Conservation (phyloP, 1,140 invertebrate species). For the Scylla paramamosain region DNA sequence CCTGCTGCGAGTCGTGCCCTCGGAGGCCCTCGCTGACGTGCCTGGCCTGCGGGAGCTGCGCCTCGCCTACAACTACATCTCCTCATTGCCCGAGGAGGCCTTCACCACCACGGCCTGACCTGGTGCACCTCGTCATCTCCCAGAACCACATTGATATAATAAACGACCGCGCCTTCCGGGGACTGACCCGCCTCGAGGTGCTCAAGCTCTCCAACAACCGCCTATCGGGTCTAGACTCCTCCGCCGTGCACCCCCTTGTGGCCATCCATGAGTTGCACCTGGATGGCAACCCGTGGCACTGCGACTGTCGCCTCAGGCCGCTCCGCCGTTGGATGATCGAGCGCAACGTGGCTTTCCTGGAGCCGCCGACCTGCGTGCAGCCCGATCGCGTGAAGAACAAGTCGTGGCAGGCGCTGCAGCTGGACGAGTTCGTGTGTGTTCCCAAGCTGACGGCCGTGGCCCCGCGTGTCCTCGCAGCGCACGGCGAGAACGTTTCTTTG, state of each 20-base stretch:
- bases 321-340: constrained; percentile 88
- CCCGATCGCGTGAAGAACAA: constrained; percentile 84
- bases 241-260: constrained; percentile 85
- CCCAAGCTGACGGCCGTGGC: constrained; percentile 81
- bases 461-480: constrained; percentile 79
- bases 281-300: constrained; percentile 90
- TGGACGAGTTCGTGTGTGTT: constrained; percentile 90
- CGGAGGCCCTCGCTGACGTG: constrained; percentile 86
- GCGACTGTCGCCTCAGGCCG: constrained; percentile 88
- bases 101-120: constrained; percentile 85
- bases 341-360: constrained; percentile 87
- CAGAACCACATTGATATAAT: constrained; percentile 86
- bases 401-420: constrained; percentile 87
- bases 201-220: constrained; percentile 89
- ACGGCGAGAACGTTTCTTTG: constrained; percentile 87
- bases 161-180: constrained; percentile 86
- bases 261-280: constrained; percentile 88
- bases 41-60: constrained; percentile 88
- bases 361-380: constrained; percentile 85
- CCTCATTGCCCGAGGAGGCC: constrained; percentile 85
- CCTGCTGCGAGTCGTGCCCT: constrained; percentile 85
- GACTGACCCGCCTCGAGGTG: constrained; percentile 87
- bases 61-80: constrained; percentile 87
- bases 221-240: constrained; percentile 84
- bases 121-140: constrained; percentile 87